Evolutionary conservation across 2,113 vertebrate species (phyloP).

Genomic region (Nothocercus nigrocapillus): DNA sequence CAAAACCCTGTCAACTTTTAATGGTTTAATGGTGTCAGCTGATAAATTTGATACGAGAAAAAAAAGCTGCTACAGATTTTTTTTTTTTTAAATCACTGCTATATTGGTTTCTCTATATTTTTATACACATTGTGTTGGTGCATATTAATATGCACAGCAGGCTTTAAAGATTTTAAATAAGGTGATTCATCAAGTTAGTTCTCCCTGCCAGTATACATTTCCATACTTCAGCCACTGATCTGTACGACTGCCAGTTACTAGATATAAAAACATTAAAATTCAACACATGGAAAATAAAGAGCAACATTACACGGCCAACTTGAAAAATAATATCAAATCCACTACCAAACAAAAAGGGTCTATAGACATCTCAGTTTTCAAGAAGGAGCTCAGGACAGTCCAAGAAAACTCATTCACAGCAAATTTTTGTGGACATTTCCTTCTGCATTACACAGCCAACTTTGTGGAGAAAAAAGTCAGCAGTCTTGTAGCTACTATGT

Average conservation of each 20-base stretch:
- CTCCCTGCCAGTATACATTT: too few relatives aligned
- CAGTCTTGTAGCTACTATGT: background rate
- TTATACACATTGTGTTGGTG: background rate
- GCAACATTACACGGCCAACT: background rate
- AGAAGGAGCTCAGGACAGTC: background rate
- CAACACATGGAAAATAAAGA: background rate
- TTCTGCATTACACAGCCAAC: background rate
- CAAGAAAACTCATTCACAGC: background rate
- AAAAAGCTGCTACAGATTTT: background rate
- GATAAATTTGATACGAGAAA: background rate
- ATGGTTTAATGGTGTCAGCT: background rate
- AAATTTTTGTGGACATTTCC: background rate
- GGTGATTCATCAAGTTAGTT: background rate
- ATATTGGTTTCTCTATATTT: background rate
- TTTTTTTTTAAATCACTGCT: background rate
- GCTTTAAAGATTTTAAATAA: background rate
- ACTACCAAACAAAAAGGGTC: background rate
- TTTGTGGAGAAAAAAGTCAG: background rate
- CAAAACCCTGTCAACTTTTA: background rate
- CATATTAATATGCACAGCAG: fast-evolving
- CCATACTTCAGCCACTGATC: background rate
- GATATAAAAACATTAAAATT: background rate
- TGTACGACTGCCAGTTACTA: background rate
- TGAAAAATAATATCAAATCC: background rate
- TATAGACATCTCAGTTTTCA: background rate